Evolutionary conservation across 1,140 invertebrate species (phyloP), one percentile per base, ranked within the genome.

Genomic region (Ceratina australensis): DNA sequence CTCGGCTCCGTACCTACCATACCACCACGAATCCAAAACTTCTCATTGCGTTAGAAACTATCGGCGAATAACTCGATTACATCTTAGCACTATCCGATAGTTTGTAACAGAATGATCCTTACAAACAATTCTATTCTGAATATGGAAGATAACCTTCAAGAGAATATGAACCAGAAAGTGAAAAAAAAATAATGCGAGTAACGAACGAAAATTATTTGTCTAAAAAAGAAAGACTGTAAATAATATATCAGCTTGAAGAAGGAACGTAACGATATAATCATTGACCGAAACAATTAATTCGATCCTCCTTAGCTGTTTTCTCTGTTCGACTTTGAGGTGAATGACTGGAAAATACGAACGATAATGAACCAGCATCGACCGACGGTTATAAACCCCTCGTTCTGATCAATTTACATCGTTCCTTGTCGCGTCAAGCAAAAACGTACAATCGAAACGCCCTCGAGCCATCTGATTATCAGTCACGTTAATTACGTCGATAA

Each of bases 401-500:
- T 59, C 56, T 67, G 52, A 56, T 24, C 24, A 73, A 79, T 78
- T 82, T 83, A 71, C 49, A 71, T 66, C 78, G 49, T 24, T n/a
- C 3, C 22, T 20, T 4, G 7, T 22, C 59, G 18, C 50, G 18
- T 24, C 28, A 54, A 22, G 57, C 52, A 67, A 83, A 83, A 83
- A 83, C 76, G 80, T 79, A 65, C 80, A 72, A 78, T 82, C 61
- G 80, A 66, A 78, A 83, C 64, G 61, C 80, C 75, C 81, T 26
- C 28, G 68, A 79, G 75, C 61, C 56, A 72, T 82, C 65, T 68
- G 57, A 82, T 76, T 69, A 72, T 67, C 67, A 52, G 63, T 24
- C 59, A 33, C 49, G 69, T 83, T 83, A 83, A 83, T 83, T 83
- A 83, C 67, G 68, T 42, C 65, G 80, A 74, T 83, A 83, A 83